Base-by-base conservation (phyloP, 2,888 invertebrate genomes). In the Epinotia bilunana region DNA sequence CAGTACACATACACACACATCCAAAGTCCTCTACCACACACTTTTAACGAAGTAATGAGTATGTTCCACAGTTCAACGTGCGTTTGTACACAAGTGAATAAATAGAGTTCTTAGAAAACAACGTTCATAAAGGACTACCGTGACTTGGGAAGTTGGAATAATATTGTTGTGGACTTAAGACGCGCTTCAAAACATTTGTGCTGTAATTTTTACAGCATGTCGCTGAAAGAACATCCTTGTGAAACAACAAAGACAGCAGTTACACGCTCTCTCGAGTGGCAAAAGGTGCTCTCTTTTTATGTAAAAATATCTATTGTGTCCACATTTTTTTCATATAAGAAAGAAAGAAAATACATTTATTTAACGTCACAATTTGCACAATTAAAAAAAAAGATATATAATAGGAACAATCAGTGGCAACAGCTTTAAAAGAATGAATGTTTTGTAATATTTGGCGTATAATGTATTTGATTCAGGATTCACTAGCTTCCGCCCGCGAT, bases 91-190 rank as follows among this genome's bases (percentile, higher is more conserved):
- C 64, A 71, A 18, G 18, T 23, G 13, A 9, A 20, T 39, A 33
- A n/a, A 33, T 61, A 58, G 60, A 71, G 58, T 61, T 64, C 23
- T 33, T 60, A 60, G 65, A 72, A 53, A 74, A 60, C 68, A 76
- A 58, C 73, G 58, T 68, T 49, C 58, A 70, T 64, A 69, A 70
- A 64, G 64, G 70, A 39, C 69, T 23, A 23, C 43, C 58, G 57
- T 64, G 74, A 64, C 70, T 70, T 23, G 5, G 57, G 12, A 63
- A 74, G n/a, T 60, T 43, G 60, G 64, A 53, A 74, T 74, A 74
- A 65, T 58, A 23, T 74, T 69, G 70, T 70, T 70, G 60, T 49
- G 9, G 60, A 70, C 60, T 69, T 46, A 3, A 5, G 39, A 16
- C 11, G 28, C n/a, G 64, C n/a, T 64, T 5, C 46, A 46, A 57